phyloP scores from a whole-genome alignment of 2,113 vertebrate species.

The Sapajus apella region DNA sequence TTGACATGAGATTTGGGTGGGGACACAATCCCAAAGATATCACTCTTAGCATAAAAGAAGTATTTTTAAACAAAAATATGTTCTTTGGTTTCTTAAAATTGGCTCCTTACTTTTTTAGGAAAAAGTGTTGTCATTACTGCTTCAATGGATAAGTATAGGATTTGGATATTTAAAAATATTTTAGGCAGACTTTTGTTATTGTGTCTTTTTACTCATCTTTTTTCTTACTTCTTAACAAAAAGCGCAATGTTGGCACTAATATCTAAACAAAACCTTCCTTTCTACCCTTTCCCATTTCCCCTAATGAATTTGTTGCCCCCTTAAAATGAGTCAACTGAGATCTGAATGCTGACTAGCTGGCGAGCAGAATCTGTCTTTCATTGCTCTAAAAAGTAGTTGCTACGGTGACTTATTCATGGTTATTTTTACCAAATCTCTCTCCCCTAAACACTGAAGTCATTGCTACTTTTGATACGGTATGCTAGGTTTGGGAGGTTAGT shows the following conservation, averaged over 20 bases:
- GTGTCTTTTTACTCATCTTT: background rate
- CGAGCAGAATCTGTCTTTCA: background rate
- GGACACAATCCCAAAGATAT: too few species aligned
- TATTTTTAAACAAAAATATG: background rate
- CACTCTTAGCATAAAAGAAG: background rate
- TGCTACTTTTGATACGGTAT: background rate
- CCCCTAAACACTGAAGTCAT: background rate
- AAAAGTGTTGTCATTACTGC: background rate
- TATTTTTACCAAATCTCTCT: background rate
- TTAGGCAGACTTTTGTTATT: background rate
- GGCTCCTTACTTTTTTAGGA: background rate
- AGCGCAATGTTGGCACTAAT: background rate
- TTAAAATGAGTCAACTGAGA: background rate
- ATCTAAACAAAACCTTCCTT: background rate
- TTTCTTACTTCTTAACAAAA: background rate
- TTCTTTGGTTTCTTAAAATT: background rate
- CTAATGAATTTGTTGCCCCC: background rate
- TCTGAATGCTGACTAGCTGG: background rate
- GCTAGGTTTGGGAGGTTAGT: background rate
- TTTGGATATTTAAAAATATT: conserved; percentile 4
- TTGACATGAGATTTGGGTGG: too few species aligned
- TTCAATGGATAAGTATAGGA: background rate
- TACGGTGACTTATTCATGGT: background rate
- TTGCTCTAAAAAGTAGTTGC: background rate
- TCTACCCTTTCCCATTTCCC: background rate